These are phyloP conservation scores for Numenius arquata DNA, from an alignment of 2,113 vertebrate genomes.

Conservation along the genomic window DNA sequence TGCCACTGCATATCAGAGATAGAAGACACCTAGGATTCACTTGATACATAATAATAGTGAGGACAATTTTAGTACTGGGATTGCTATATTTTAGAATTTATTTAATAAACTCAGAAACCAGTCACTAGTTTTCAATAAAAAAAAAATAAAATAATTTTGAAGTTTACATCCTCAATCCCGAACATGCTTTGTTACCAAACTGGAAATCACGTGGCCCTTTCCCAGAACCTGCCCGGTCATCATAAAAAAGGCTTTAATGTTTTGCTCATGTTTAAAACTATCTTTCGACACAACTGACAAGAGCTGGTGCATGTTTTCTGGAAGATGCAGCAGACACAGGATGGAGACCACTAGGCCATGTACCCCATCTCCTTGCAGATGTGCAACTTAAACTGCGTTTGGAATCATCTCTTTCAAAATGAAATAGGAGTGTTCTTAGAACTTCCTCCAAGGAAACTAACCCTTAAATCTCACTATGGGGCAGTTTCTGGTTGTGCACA, in stretches of 20 bases:
- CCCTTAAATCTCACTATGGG: background rate
- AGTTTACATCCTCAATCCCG: background rate
- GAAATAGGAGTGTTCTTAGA: background rate
- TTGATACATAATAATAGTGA: background rate
- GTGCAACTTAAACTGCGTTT: background rate
- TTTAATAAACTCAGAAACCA: background rate
- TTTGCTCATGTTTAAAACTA: background rate
- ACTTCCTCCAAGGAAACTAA: background rate
- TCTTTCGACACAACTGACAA: background rate
- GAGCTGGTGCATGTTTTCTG: background rate
- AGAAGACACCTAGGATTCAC: background rate
- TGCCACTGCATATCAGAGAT: fast-evolving
- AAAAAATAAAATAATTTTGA: background rate
- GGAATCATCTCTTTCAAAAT: background rate
- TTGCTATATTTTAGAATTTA: background rate
- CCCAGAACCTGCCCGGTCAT: background rate
- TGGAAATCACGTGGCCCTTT: background rate
- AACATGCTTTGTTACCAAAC: background rate
- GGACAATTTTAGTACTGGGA: background rate
- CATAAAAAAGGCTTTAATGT: background rate
- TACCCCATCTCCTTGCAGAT: background rate
- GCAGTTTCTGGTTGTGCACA: background rate
- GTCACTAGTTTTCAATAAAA: background rate
- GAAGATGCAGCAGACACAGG: background rate
- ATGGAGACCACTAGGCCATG: background rate